Evolutionary conservation across 2,888 invertebrate genomes (phyloP).

Genomic region (Proisotoma minuta): DNA sequence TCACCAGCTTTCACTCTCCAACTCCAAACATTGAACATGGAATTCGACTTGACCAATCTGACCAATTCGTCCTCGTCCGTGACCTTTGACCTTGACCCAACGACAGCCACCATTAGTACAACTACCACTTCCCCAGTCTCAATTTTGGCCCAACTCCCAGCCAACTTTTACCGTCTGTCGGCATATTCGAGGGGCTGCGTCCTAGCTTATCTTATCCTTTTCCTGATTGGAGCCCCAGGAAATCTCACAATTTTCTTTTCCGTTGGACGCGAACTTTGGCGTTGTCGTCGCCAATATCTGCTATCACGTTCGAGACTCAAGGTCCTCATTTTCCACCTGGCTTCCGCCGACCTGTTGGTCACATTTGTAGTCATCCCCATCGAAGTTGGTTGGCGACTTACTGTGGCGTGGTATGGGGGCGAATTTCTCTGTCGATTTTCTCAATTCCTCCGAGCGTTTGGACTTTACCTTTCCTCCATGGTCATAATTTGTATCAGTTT

Average conservation of each 20-base stretch:
- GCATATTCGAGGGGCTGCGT: slow-evolving; percentile 49
- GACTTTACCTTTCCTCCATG: slow-evolving; percentile 70
- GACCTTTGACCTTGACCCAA: no score
- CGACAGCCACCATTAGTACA: no score
- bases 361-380: slow-evolving; percentile 70
- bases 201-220: slow-evolving; percentile 61
- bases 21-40: no score
- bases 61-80: no score
- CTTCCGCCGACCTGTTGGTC: slow-evolving; percentile 73
- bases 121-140: no score
- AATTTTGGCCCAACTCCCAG: no score
- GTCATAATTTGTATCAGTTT: slow-evolving; percentile 71
- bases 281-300: no score
- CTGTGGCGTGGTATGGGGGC: slow-evolving; percentile 71
- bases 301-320: slow-evolving; percentile 63
- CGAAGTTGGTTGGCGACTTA: slow-evolving; percentile 60
- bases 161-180: background rate
- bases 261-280: background rate
- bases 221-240: slow-evolving; percentile 64
- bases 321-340: slow-evolving; percentile 66
- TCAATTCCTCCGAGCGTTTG: slow-evolving; percentile 68
- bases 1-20: no score
- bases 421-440: slow-evolving; percentile 68
- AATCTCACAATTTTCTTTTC: slow-evolving; percentile 64
- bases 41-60: no score